A percentile compares a stretch with the other conserved stretches of the same genome.
Conservation (phyloP, 1,140 invertebrate species). For the Psix sp. region DNA sequence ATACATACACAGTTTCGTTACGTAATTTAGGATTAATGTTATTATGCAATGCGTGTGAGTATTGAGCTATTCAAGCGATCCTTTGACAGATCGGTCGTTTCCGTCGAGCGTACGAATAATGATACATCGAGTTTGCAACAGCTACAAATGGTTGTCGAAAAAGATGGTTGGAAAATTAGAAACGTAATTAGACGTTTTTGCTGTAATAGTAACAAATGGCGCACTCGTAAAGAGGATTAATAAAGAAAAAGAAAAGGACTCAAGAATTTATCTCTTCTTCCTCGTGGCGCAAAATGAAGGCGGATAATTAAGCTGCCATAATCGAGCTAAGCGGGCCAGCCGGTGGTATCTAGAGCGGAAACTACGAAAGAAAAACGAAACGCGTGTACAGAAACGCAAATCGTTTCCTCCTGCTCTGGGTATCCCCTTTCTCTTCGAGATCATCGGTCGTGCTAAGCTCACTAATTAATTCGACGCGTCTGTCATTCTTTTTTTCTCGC, state of each 20-base stretch:
- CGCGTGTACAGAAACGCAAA: slow-evolving; percentile 14
- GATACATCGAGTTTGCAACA: no score
- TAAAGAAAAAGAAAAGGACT: no score
- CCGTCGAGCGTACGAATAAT: background rate
- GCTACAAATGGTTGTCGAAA: no score
- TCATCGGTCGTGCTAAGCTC: background rate
- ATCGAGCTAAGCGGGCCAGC: slow-evolving; percentile 48
- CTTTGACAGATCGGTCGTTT: background rate
- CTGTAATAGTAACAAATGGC: no score
- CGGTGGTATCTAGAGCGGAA: slow-evolving; percentile 58
- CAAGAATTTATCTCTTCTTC: slow-evolving; percentile 22
- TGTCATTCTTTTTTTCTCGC: background rate
- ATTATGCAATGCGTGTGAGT: slow-evolving; percentile 7
- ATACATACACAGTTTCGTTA: slow-evolving; percentile 5
- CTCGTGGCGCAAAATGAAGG: slow-evolving; percentile 39
- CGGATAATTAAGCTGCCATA: slow-evolving; percentile 49
- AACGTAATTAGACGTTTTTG: no score
- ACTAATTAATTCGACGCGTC: slow-evolving; percentile 23
- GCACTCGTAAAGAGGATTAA: no score
- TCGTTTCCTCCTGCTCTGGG: slow-evolving; percentile 2
- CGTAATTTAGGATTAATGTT: slow-evolving; percentile 3
- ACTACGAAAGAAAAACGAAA: slow-evolving; percentile 59
- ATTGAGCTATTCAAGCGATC: background rate
- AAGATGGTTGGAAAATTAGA: no score
- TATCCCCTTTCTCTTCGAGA: background rate